Conservation (phyloP, 2,888 invertebrate species). For the Athetis lepigone region DNA sequence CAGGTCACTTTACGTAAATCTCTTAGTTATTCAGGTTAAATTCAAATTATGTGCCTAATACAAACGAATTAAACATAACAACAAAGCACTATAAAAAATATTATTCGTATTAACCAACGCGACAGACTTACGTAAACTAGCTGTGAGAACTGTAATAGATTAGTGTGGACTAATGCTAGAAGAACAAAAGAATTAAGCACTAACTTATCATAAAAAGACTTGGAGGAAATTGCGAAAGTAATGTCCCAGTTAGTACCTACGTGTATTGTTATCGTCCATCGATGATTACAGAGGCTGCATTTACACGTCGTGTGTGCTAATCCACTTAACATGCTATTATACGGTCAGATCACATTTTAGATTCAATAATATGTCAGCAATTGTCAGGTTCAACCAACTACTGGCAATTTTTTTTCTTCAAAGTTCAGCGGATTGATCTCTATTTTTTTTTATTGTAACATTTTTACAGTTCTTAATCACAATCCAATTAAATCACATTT, state of each 20-base stretch:
- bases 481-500: constrained; percentile 2
- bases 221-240: constrained; percentile 56
- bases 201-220: constrained; percentile 37
- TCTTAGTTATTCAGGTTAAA: constrained; percentile 54
- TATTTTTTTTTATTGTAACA: too few relatives aligned
- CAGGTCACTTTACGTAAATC: constrained; percentile 61
- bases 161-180: constrained; percentile 58
- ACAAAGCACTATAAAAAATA: constrained; percentile 60
- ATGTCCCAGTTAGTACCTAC: constrained; percentile 35
- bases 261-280: constrained; percentile 53
- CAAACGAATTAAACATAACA: constrained; percentile 57
- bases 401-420: too few relatives aligned
- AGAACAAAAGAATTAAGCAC: constrained; percentile 68
- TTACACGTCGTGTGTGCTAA: constrained; percentile 9
- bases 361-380: not conserved
- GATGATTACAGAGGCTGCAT: constrained; percentile 20
- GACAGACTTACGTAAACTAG: constrained; percentile 60
- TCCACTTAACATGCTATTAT: constrained; percentile 2
- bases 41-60: constrained; percentile 53
- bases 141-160: constrained; percentile 67
- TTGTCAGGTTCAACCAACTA: not conserved
- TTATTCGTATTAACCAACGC: constrained; percentile 60
- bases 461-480: not conserved
- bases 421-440: too few relatives aligned
- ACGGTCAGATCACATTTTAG: not conserved